Conservation (phyloP, 2,113 vertebrate genomes). For the Periophthalmus modestus region DNA sequence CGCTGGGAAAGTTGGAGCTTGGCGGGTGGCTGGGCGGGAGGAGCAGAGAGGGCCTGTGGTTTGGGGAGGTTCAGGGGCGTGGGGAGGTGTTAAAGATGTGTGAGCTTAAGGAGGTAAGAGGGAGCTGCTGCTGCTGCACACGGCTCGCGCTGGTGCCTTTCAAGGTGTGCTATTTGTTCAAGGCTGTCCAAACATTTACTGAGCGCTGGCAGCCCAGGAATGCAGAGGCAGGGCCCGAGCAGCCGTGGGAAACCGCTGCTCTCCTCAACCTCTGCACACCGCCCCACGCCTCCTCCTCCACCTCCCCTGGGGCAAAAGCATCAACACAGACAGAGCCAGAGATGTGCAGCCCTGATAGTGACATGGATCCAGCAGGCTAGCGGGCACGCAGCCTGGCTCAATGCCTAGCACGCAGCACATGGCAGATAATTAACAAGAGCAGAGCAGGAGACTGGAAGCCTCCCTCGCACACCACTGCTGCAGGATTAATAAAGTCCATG, state of each 20-base stretch:
- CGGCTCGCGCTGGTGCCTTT: conserved; percentile 85
- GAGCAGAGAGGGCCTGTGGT: conserved; percentile 48
- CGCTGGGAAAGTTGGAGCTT: conserved; percentile 60
- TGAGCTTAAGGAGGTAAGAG: conserved; percentile 67
- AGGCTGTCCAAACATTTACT: conserved; percentile 97
- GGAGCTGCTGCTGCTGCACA: conserved; percentile 63
- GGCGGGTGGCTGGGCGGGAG: conserved; percentile 49
- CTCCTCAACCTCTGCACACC: conserved; percentile 88
- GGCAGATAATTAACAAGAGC: conserved; percentile 73
- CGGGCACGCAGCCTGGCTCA: conserved; percentile 72
- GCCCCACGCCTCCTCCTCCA: conserved; percentile 13
- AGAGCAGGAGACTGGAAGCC: conserved; percentile 64
- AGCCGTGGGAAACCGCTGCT: conserved; percentile 95
- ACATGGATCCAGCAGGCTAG: conserved; percentile 57
- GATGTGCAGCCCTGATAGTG: conserved; percentile 90
- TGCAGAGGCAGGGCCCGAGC: conserved; percentile 83
- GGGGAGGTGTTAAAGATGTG: conserved; percentile 57
- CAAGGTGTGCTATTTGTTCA: conserved; percentile 98
- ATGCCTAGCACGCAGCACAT: conserved; percentile 60
- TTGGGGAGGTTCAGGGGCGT: conserved; percentile 26
- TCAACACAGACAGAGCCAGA: conserved; percentile 91
- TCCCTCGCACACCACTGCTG: conserved; percentile 23
- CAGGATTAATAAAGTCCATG: conserved; percentile 19
- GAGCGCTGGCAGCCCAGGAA: conserved; percentile 90
- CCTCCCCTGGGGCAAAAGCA: conserved; percentile 85